Conservation (phyloP, 2,888 invertebrate genomes). For the Ochlodes sylvanus region DNA sequence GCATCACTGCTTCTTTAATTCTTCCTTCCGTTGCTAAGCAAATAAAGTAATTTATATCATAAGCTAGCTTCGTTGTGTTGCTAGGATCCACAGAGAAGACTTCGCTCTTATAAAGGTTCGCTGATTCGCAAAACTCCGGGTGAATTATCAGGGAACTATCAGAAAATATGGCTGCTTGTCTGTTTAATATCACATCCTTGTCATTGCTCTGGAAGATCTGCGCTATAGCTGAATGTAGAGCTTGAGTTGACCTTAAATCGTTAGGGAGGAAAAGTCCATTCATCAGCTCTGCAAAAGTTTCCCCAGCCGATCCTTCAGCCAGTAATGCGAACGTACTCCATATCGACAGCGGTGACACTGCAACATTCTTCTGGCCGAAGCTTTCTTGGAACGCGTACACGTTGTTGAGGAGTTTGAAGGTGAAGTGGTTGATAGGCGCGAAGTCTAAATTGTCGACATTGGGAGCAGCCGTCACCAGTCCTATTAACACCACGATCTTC, state of each 20-base stretch:
- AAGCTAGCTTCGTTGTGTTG: constrained; percentile 76
- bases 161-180: constrained; percentile 67
- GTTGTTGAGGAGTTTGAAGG: constrained; percentile 68
- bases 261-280: constrained; percentile 63
- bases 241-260: constrained; percentile 66
- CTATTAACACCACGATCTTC: constrained; percentile 57
- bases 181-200: constrained; percentile 63
- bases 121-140: constrained; percentile 72
- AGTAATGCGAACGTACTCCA: constrained; percentile 75
- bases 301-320: constrained; percentile 74
- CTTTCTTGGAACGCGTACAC: constrained; percentile 69
- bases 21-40: constrained; percentile 87
- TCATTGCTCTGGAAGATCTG: constrained; percentile 59
- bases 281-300: constrained; percentile 71
- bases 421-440: constrained; percentile 66
- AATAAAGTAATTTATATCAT: constrained; percentile 88
- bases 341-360: constrained; percentile 71
- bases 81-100: constrained; percentile 84
- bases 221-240: constrained; percentile 62
- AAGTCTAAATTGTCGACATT: constrained; percentile 56
- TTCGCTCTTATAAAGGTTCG: constrained; percentile 78
- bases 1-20: constrained; percentile 87
- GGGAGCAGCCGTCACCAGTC: constrained; percentile 61
- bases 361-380: constrained; percentile 68
- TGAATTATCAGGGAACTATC: constrained; percentile 65